Base-by-base conservation (phyloP, 1,140 invertebrate genomes). In the Acyrthosiphon pisum region DNA sequence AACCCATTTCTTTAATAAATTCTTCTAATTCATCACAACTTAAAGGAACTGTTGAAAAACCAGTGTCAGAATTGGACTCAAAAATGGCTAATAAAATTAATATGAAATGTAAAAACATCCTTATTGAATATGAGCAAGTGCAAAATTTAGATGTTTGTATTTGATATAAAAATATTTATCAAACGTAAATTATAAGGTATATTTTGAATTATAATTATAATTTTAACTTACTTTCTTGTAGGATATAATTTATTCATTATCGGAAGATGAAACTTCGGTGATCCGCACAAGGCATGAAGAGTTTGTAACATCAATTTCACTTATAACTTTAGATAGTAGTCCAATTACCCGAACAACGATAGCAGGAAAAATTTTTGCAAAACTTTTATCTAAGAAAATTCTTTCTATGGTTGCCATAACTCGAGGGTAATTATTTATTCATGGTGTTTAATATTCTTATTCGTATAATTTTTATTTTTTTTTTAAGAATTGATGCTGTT, bases 261-360 rank as follows among this genome's bases (percentile, higher is more conserved):
- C 26, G 0, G 91, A 93, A 35, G 91, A 92, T 37, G 0, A 91
- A 35, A 83, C n/a, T 11, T 93, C 91, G 0, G 20, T 37, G 6
- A 56, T 93, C 20, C 81, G 48, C 8, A 86, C 91, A 50, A 93
- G 91, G 23, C 91, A 93, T 93, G 81, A 93, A 35, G 91, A 93
- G 37, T 93, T 93, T 86, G 91, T 93, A 0, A 93, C 60, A 41
- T 86, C 76, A 50, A 53, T 86, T 35, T 53, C 7, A 7, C 35
- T 86, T 30, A 44, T 44, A 20, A 41, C 91, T 0, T 56, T 93
- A 37, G 91, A 93, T 35, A 37, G 9, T 53, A 93, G 37, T 44
- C 76, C 35, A 18, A 93, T 44, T 37, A 84, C n/a, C 23, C 91
- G 35, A 44, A 93, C 37, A 56, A 93, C 81, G 8, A 50, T 41